phyloP scores from a whole-genome alignment of 1,140 invertebrate species.

The Nebria ingens region DNA sequence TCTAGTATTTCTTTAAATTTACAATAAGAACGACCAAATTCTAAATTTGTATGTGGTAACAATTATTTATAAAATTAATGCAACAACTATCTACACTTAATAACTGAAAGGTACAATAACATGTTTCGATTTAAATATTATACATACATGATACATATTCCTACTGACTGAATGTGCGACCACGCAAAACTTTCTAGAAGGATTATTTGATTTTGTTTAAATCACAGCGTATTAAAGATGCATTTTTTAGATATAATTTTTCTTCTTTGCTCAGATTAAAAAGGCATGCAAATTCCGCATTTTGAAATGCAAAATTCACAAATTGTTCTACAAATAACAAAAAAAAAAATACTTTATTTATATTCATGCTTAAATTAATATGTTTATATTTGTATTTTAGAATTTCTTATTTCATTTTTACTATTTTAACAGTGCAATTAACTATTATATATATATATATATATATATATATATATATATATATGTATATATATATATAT shows the following conservation, averaged over 20 bases:
- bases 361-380: too few species aligned
- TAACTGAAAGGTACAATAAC: background rate
- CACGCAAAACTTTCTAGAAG: background rate
- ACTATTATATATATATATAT: too few species aligned
- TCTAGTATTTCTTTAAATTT: background rate
- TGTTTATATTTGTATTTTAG: too few species aligned
- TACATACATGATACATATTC: background rate
- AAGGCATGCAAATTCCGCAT: constrained; percentile 37
- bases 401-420: constrained; percentile 12
- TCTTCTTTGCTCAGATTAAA: constrained; percentile 32
- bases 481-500: too few species aligned
- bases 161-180: background rate
- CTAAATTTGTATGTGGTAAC: background rate
- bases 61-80: background rate
- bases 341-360: constrained; percentile 12
- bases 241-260: constrained; percentile 24
- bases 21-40: too few species aligned
- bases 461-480: constrained; percentile 12
- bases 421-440: constrained; percentile 7
- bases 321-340: constrained; percentile 39
- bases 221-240: constrained; percentile 18
- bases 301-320: constrained; percentile 38
- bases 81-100: background rate
- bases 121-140: background rate
- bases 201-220: constrained; percentile 3